Base-by-base conservation (phyloP, 2,888 invertebrate species). In the Mylabris sibirica region DNA sequence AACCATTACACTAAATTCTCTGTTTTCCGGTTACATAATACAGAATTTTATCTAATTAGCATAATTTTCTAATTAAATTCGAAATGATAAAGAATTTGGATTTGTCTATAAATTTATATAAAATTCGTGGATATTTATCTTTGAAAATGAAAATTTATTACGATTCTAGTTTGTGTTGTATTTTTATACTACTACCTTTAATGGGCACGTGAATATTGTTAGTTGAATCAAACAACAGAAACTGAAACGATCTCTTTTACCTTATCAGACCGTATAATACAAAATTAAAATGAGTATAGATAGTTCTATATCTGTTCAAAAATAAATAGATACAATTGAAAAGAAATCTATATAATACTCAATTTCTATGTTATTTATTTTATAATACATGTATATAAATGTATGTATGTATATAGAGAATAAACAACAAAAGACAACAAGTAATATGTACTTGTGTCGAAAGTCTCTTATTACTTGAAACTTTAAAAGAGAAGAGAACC, bases 401-500 rank as follows among this genome's bases (percentile, higher is more conserved):
- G 24, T 20, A 49, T n/a, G 20, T 57, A 57, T 57, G 8, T 49
- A 24, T 14, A 22, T 30, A 30, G 30, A 30, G 30, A 30, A 30
- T 30, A 8, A 30, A 30, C 30, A 30, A 30, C 30, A 30, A 30
- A 30, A 30, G 30, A 8, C 30, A 30, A 30, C 30, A 30, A 30
- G 30, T 30, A 30, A 30, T 30, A n/a, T n/a, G n/a, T 49, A 53
- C 22, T 57, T 24, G 22, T 57, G 57, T 57, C 57, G 24, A 57
- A 24, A 24, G 57, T 22, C 57, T 24, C 24, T 53, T 57, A 57
- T 24, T 57, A 14, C 57, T 30, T 30, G 30, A 30, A 49, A 53
- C 20, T 35, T 38, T 59, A 63, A 60, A 66, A 64, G 69, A 66
- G 63, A 66, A 64, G 69, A 66, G 63, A 69, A 69, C 69, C 69